Evolutionary conservation across 2,888 invertebrate species (phyloP).

Genomic region (Xestobium rufovillosum): DNA sequence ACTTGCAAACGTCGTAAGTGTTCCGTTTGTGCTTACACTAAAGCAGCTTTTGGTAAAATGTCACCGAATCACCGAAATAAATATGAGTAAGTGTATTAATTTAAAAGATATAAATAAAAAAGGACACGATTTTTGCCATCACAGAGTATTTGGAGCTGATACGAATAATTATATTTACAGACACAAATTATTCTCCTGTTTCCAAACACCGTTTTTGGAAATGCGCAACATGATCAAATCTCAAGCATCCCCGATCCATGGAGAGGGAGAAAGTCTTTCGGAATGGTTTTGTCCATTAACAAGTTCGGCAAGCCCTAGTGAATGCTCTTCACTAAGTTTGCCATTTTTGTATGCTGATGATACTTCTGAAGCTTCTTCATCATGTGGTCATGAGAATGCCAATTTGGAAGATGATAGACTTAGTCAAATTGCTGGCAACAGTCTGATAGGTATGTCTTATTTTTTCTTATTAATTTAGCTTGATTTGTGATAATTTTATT

Average conservation of each 20-base stretch:
- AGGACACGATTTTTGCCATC: no score
- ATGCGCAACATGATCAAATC: conserved; percentile 51
- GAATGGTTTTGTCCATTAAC: conserved; percentile 41
- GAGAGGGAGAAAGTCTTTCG: conserved; percentile 40
- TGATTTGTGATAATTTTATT: background rate
- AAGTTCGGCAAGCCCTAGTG: conserved; percentile 31
- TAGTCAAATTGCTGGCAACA: conserved; percentile 31
- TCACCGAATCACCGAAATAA: conserved; percentile 33
- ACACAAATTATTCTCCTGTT: conserved; percentile 51
- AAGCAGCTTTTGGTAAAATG: conserved; percentile 50
- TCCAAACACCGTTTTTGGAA: conserved; percentile 52
- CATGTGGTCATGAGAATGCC: conserved; percentile 25
- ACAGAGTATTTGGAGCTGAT: no score
- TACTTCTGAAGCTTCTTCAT: conserved; percentile 36
- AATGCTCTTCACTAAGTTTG: conserved; percentile 41
- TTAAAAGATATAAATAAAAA: no score
- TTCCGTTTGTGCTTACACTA: conserved; percentile 53
- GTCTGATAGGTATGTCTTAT: conserved; percentile 32
- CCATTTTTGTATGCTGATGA: conserved; percentile 43
- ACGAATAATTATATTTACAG: no score
- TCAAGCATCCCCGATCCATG: conserved; percentile 39
- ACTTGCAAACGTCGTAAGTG: conserved; percentile 50
- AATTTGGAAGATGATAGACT: conserved; percentile 29
- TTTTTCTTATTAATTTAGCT: conserved; percentile 4
- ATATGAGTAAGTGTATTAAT: conserved; percentile 41